Base-by-base conservation (phyloP, 2,113 vertebrate species). In the Physeter macrocephalus region DNA sequence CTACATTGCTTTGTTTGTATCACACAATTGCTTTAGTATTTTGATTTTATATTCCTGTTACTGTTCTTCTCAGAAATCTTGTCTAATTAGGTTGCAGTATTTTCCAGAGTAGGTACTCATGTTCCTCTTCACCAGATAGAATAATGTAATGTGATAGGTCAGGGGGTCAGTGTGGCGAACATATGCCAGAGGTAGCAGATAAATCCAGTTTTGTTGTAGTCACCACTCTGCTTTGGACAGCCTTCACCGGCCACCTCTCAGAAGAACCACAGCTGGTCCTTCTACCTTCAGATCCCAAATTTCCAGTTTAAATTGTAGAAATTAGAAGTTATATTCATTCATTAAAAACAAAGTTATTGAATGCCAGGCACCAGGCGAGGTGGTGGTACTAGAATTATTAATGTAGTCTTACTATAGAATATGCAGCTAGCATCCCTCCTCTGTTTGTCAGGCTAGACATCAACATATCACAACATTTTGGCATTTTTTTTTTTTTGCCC, bases 231-330 rank as follows among this genome's bases (percentile, higher is more conserved):
- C 61, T 92, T 59, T 92, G 49, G 25, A 39, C 14, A 69, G 59
- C 13, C 2, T 52, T 75, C 61, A 27, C 4, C 39, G 49, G 27
- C 34, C 29, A 6, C 54, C 49, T 75, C 20, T 49, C 2, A 31
- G 67, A 93, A 89, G 61, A n/a, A 41, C 23, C 34, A 25, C 54
- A 6, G 6, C 62, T 74, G 49, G 23, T 9, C 12, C 72, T 93
- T 77, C 15, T 92, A 5, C 17, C 41, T 64, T 94, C 43, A 84
- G 59, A 59, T 11, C 23, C 17, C 67, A 72, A 59, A 59, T 93
- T 84, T 88, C 71, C 77, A 61, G 74, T 95, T 96, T 88, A 39
- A 59, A 23, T 62, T 64, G 27, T 83, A 69, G 80, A 93, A 97
- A 41, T 84, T 64, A 80, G n/a, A 85, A 77, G 36, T 80, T 71